phyloP scores from a whole-genome alignment of 2,888 invertebrate species.

The Entomobrya multifasciata region DNA sequence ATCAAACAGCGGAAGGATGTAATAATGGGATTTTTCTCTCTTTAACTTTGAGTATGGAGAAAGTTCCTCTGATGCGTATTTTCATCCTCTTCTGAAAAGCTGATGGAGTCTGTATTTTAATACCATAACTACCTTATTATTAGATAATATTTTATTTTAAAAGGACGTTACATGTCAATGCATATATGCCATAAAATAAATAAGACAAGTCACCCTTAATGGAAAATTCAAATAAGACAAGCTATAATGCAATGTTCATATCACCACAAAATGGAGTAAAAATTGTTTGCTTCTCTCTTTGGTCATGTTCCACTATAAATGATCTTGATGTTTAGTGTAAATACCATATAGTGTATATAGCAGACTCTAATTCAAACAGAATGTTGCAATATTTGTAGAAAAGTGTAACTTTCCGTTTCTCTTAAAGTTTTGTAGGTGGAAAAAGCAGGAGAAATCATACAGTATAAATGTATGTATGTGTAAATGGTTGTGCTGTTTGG shows the following conservation, averaged over 20 bases:
- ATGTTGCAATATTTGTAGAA: constrained; percentile 28
- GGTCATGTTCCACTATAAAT: no score
- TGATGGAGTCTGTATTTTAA: no score
- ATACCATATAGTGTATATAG: not conserved
- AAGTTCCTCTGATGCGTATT: no score
- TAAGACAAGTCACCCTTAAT: no score
- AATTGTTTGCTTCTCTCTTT: no score
- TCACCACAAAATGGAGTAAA: no score
- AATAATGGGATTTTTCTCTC: constrained; percentile 37
- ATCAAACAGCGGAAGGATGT: constrained; percentile 29
- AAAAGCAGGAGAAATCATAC: constrained; percentile 6
- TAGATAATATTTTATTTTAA: constrained; percentile 39
- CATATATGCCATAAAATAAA: no score
- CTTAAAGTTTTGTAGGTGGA: not conserved
- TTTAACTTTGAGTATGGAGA: no score
- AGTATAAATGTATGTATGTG: not conserved
- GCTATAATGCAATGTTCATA: no score
- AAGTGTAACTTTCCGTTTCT: constrained; percentile 13
- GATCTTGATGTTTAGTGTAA: no score
- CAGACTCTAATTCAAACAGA: constrained; percentile 5
- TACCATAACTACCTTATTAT: not conserved
- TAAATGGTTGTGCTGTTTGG: not conserved
- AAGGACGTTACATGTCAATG: constrained; percentile 32
- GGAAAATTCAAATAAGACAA: no score
- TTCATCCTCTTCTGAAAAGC: no score